Percentiles rank a stretch among this genome's conserved stretches.
These are phyloP conservation scores for Trichomalopsis sarcophagae DNA, from an alignment of 1,140 invertebrate genomes.

Conservation along the genomic window DNA sequence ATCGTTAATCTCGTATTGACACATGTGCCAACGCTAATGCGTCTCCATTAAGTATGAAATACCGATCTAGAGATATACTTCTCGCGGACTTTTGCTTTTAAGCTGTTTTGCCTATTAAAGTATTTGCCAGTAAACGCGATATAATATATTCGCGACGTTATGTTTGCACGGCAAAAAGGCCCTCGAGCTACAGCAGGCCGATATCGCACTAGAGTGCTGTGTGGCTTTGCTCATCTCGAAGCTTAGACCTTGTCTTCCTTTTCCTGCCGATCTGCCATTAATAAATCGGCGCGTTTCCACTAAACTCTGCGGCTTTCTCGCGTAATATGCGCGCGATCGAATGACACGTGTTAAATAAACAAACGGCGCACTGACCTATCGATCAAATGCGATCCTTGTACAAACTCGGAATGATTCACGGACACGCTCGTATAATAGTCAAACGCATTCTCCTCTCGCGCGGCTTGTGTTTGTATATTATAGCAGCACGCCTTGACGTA, in stretches of 20 bases:
- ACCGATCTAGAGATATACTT: neutral
- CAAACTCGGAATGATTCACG: slow-evolving; percentile 28
- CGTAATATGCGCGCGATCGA: neutral
- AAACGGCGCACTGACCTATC: slow-evolving; percentile 36
- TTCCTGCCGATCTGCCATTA: neutral
- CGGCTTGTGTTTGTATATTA: slow-evolving; percentile 7
- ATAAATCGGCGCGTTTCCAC: slow-evolving; percentile 8
- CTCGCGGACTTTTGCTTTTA: neutral
- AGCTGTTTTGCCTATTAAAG: slow-evolving; percentile 3
- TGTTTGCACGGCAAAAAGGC: slow-evolving; percentile 39
- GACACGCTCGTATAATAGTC: neutral
- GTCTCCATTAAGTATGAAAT: neutral
- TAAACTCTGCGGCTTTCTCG: neutral
- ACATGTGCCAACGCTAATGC: neutral
- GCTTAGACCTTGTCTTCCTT: neutral
- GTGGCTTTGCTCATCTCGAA: neutral
- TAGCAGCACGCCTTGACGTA: slow-evolving; percentile 23
- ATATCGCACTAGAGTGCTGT: neutral
- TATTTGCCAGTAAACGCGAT: slow-evolving; percentile 8
- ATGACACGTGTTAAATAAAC: neutral
- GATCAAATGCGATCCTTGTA: slow-evolving; percentile 35
- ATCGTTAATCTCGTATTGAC: neutral
- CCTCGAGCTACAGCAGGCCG: neutral
- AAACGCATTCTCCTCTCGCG: neutral
- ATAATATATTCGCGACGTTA: neutral